Evolutionary conservation across 2,113 vertebrate species (phyloP).

Genomic region (Menidia beryllina): DNA sequence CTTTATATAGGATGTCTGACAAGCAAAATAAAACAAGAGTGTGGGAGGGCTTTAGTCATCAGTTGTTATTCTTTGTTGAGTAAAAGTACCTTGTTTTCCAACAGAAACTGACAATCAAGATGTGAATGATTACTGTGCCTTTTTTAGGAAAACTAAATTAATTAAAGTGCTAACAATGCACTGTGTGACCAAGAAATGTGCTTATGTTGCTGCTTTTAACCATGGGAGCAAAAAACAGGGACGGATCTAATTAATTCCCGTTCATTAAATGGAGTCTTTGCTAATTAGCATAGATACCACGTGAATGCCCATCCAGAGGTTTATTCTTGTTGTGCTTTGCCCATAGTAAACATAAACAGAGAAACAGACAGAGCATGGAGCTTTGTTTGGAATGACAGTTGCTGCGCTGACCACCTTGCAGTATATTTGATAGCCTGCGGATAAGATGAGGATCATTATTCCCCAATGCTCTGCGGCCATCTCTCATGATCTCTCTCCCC

Average conservation of each 20-base stretch:
- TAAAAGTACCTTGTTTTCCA: neutral
- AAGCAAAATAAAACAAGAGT: conserved; percentile 26
- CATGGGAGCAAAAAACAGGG: neutral
- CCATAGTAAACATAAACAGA: neutral
- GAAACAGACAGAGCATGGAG: conserved; percentile 1
- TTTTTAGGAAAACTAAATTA: neutral
- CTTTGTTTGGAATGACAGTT: conserved; percentile 26
- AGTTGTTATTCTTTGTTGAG: neutral
- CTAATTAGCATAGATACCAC: neutral
- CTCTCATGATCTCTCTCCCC: conserved; percentile 22
- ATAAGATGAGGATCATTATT: conserved; percentile 68
- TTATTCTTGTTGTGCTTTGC: neutral
- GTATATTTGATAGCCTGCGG: conserved; percentile 39
- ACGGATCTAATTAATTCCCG: neutral
- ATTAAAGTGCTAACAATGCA: neutral
- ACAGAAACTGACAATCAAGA: neutral
- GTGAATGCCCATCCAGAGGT: neutral
- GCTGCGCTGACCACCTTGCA: conserved; percentile 14
- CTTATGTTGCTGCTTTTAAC: neutral
- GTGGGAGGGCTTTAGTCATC: conserved; percentile 10
- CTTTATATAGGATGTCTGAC: conserved; percentile 26
- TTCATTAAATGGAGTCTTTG: neutral
- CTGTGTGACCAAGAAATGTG: neutral
- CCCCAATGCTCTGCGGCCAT: conserved; percentile 53
- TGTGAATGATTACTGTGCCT: neutral